Percentiles rank a stretch among this genome's conserved stretches.
Conservation (phyloP, 2,797 vertebrate species). For the Erethizon dorsatum region DNA sequence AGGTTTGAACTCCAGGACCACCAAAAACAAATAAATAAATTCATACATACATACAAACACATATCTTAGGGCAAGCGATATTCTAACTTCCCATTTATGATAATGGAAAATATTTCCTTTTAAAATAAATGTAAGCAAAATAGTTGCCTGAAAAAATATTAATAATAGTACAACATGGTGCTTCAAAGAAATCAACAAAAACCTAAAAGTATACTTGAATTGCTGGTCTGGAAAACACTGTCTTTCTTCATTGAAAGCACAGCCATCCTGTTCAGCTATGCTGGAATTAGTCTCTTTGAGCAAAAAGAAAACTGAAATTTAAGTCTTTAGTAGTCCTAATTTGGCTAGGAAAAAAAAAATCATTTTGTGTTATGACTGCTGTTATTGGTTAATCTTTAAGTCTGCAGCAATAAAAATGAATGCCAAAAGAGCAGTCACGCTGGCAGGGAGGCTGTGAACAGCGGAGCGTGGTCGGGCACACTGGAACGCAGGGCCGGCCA, state of each 20-base stretch:
- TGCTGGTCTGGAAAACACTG: slow-evolving; percentile 1
- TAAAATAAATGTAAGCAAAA: slow-evolving; percentile 43
- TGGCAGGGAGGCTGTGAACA: neutral
- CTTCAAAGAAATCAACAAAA: slow-evolving; percentile 3
- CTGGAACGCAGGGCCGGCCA: too few relatives aligned
- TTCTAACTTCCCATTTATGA: neutral
- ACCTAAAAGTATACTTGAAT: neutral
- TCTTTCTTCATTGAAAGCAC: neutral
- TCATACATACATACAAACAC: neutral
- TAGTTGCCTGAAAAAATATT: neutral
- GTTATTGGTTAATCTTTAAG: neutral
- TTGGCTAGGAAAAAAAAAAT: neutral
- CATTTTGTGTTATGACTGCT: neutral
- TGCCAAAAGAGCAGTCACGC: neutral
- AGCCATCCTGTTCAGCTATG: neutral
- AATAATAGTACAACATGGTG: neutral
- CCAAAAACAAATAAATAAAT: neutral
- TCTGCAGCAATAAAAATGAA: neutral
- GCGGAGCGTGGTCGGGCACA: neutral
- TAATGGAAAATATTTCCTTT: slow-evolving; percentile 12
- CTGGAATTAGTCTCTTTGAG: neutral
- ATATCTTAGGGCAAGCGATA: slow-evolving; percentile 1
- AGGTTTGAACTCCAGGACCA: neutral
- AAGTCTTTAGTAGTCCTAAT: slow-evolving; percentile 37
- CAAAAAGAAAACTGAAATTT: slow-evolving; percentile 22